phyloP scores from a whole-genome alignment of 2,797 vertebrate species.

The Spinus olivaceus region DNA sequence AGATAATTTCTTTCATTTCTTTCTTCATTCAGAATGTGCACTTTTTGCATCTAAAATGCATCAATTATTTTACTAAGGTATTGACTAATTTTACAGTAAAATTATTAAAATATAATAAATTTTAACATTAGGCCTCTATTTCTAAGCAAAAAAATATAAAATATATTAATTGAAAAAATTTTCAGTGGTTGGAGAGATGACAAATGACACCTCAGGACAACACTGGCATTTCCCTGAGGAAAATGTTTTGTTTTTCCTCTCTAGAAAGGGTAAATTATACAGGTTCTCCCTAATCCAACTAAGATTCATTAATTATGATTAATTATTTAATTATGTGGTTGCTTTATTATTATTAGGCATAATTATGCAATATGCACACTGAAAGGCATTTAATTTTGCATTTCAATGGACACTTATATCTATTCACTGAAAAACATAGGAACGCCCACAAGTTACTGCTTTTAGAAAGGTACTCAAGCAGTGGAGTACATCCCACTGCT shows the following conservation, averaged over 20 bases:
- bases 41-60: background rate
- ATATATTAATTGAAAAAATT: background rate
- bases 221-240: background rate
- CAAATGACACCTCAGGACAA: background rate
- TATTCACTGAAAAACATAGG: constrained; percentile 1
- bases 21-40: background rate
- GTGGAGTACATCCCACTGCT: background rate
- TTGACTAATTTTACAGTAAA: background rate
- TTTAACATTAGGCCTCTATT: background rate
- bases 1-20: background rate
- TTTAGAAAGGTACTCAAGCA: background rate
- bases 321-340: background rate
- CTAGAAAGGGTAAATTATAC: background rate
- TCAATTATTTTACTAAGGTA: background rate
- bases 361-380: background rate
- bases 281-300: background rate
- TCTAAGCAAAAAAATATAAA: background rate
- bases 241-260: background rate
- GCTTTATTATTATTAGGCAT: background rate
- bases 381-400: background rate
- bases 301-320: background rate
- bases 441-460: constrained; percentile 4
- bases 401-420: background rate
- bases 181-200: background rate
- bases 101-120: background rate